Evolutionary conservation across 2,113 vertebrate genomes (phyloP), one percentile per base, ranked within the genome.

Genomic region (Halcyon senegalensis): DNA sequence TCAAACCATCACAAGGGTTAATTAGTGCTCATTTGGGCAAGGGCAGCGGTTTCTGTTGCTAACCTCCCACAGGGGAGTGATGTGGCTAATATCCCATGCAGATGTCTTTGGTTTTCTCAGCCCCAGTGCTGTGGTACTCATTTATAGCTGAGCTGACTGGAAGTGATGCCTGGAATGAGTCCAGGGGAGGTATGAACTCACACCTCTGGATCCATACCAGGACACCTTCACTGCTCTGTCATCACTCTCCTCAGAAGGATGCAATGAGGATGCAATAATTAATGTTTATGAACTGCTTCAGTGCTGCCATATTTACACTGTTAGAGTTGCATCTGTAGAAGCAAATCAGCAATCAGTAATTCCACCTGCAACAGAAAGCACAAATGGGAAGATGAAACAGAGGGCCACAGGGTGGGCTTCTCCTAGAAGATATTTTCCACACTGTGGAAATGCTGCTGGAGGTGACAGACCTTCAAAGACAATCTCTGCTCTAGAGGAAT

Each of bases 201-300:
- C 73, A 94, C 84, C 93, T 84, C 80, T 92, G 95, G 84, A 95
- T 87, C 66, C 69, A 79, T 78, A 95, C 80, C 94, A 94, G 87
- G 84, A 75, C 43, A 84, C 91, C 60, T 87, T 87, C 94, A 51
- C 39, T 6, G 11, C 66, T 95, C 84, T 87, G 63, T 87, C 95
- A 94, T 91, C 77, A n/a, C 23, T 89, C 56, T 92, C 83, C 83
- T 93, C 51, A 17, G 83, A 93, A 90, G 69, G 9, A 74, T 89
- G 31, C 87, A 94, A 92, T 90, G 86, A 89, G 84, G 66, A 79
- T 82, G 35, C 90, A 87, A 81, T 85, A 96, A 96, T 96, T 90
- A 95, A 89, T 76, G 89, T 94, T 95, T 85, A 86, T 84, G 68
- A 96, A 93, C 73, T 82, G 76, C 73, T 94, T 82, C 90, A 82